Base-by-base conservation (phyloP, 1,140 invertebrate genomes). In the Halictus rubicundus region DNA sequence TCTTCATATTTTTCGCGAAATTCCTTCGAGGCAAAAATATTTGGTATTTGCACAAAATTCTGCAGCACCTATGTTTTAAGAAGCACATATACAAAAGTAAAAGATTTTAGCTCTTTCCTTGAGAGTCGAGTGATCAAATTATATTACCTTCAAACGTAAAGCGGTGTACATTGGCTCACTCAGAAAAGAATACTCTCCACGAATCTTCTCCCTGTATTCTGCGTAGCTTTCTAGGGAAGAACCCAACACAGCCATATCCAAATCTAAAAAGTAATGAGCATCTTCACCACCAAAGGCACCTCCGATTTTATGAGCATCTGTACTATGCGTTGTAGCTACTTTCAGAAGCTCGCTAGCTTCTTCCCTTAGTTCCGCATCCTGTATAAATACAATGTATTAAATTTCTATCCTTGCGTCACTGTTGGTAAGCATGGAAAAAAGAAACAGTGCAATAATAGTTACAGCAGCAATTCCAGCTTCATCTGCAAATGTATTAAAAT, bases 21-120 rank as follows among this genome's bases (percentile, higher is more conserved):
- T 82, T 94, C 93, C 83, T 94, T 93, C 5, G 95, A 95, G 42
- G 95, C 94, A 92, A 94, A 95, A 86, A 95, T 95, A 85, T 95
- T 95, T 61, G 95, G 95, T 75, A 95, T 95, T 88, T 94, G 94
- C 75, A 95, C 86, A 82, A 95, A 95, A 78, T 93, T 95, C 88
- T 95, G 94, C 57, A 95, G 88, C 66, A 95, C 93, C 95, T 95
- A 85, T 68, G 64, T 66, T 23, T 16, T 4, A 52, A 60, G 2
- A 54, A 37, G 23, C 0, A 42, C n/a, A 9, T 23, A 71, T 57
- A 25, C 1, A 4, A 23, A 57, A 59, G 65, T 42, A 80, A 63
- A 61, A 74, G 69, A 69, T 39, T 46, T 12, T 46, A 46, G 42
- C 42, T 46, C 14, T 46, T 14, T 2, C 42, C 42, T 12, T 1